Conservation (phyloP, 2,888 invertebrate genomes). For the Molorchus minor region DNA sequence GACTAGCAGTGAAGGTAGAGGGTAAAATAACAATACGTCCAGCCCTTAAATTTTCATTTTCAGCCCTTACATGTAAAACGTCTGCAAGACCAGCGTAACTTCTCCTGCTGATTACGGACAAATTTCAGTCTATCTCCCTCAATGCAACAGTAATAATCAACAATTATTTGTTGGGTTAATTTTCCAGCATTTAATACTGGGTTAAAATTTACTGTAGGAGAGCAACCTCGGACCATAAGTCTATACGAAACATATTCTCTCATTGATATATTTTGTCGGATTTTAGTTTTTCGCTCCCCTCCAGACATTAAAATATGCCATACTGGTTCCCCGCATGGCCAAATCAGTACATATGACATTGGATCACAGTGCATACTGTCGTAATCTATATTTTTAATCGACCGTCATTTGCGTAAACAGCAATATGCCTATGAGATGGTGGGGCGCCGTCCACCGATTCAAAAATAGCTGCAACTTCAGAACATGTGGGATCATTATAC, state of each 20-base stretch:
- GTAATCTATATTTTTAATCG: too few relatives aligned
- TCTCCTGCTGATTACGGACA: slow-evolving; percentile 50
- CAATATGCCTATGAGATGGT: too few relatives aligned
- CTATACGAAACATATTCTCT: slow-evolving; percentile 4
- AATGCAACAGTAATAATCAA: slow-evolving; percentile 59
- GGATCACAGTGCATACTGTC: too few relatives aligned
- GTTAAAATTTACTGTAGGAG: background rate
- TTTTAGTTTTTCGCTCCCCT: background rate
- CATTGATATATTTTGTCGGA: background rate
- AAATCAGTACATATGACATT: background rate
- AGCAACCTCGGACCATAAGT: background rate
- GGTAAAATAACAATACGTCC: slow-evolving; percentile 48
- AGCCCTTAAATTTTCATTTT: slow-evolving; percentile 41
- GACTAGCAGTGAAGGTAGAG: slow-evolving; percentile 47
- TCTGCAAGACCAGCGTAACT: slow-evolving; percentile 56
- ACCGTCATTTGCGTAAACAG: too few relatives aligned
- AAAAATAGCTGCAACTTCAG: too few relatives aligned
- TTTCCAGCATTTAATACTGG: slow-evolving; percentile 2
- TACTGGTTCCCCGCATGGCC: too few relatives aligned
- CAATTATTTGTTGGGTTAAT: slow-evolving; percentile 48
- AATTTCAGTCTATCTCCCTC: slow-evolving; percentile 54
- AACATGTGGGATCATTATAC: too few relatives aligned
- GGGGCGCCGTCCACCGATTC: too few relatives aligned
- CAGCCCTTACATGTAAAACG: slow-evolving; percentile 41
- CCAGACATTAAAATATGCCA: too few relatives aligned